Base-by-base conservation (phyloP, 2,113 vertebrate species). In the Phrynocephalus versicolor region DNA sequence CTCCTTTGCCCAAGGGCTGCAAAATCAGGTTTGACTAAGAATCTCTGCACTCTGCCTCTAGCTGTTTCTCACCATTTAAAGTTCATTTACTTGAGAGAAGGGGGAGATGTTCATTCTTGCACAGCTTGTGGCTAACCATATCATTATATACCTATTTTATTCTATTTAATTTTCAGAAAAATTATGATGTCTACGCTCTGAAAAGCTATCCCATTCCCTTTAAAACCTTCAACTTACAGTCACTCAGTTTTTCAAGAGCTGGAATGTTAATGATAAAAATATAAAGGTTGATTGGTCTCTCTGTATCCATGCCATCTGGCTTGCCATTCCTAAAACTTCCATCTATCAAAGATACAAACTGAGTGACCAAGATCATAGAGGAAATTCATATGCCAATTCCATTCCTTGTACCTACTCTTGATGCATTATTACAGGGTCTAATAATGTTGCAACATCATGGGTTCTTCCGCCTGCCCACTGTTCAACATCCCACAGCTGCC, bases 1-100 rank as follows among this genome's bases (percentile, higher is more conserved):
- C 30, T 64, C 45, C 57, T 73, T 9, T 64, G 77, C 78, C 69
- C 57, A 73, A 79, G 69, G 37, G 37, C 69, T 73, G 21, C 39
- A 85, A 85, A 73, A 85, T 80, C 77, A 85, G 77, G 77, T 80
- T 73, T 80, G 39, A 85, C 69, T 85, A 85, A 79, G 30, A 80
- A 73, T 45, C 39, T 85, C 30, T 73, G 12, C 14, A 72, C 73
- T 72, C 79, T 19, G 21, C 77, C 77, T 37, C 77, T 73, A 64
- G 57, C 77, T 73, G n/a, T 79, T 85, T 72, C 67, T 85, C 84
- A 80, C 57, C 69, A 73, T 85, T 85, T 73, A 80, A 64, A 58
- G 7, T 75, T 70, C 65, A 58, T 71, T 85, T 78, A n/a, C 25
- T 58, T n/a, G 7, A 23, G 45, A 12, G 58, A 1, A n/a, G 51